These are phyloP conservation scores for Orientallactaga bullata DNA, from an alignment of 2,113 vertebrate species.

Conservation along the genomic window DNA sequence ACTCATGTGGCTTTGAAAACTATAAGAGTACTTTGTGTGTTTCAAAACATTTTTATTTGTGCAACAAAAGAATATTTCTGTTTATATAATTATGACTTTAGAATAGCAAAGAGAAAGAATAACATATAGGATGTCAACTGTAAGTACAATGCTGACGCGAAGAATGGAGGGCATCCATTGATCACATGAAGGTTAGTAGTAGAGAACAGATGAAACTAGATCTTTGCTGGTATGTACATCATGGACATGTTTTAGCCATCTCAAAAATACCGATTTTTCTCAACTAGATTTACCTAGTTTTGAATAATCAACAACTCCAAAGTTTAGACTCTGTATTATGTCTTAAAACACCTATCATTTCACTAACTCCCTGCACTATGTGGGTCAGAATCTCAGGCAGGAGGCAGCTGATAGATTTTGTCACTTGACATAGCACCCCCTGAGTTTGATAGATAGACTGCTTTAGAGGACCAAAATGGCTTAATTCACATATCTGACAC, in stretches of 20 bases:
- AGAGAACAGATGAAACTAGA: neutral
- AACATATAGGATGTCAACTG: neutral
- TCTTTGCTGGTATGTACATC: neutral
- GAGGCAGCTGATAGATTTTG: neutral
- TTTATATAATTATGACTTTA: constrained; percentile 9
- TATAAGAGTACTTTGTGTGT: neutral
- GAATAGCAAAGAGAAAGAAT: neutral
- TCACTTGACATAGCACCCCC: neutral
- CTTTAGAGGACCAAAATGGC: neutral
- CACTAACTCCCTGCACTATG: neutral
- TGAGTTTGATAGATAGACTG: neutral
- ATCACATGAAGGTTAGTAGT: neutral
- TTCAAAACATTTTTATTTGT: constrained; percentile 40
- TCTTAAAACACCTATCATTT: neutral
- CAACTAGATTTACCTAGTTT: neutral
- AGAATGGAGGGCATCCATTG: neutral
- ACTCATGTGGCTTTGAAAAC: neutral
- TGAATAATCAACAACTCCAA: neutral
- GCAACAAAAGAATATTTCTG: constrained; percentile 18
- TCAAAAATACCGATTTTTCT: constrained; percentile 6
- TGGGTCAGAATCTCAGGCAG: neutral
- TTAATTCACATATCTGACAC: neutral
- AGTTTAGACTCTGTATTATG: neutral
- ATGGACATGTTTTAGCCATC: neutral
- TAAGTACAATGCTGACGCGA: neutral